Evolutionary conservation across 2,797 vertebrate species (phyloP).

Genomic region (Poeciliopsis gracilis): DNA sequence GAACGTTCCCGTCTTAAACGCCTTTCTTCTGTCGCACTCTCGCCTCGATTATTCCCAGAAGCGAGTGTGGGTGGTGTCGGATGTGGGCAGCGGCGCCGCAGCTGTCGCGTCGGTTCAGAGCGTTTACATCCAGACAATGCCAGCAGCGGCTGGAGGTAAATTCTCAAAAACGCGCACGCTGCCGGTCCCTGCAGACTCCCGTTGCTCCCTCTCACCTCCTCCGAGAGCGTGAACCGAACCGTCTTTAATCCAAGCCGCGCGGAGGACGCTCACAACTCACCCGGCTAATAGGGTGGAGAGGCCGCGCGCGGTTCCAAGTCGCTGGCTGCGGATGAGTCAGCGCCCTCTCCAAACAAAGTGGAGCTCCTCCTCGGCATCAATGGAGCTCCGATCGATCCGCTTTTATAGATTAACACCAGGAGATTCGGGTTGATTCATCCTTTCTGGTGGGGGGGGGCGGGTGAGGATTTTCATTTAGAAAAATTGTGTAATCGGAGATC

Average conservation of each 20-base stretch:
- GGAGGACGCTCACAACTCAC: conserved; percentile 53
- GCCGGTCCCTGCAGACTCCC: conserved; percentile 28
- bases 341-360: conserved; percentile 46
- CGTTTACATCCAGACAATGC: conserved; percentile 41
- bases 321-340: conserved; percentile 63
- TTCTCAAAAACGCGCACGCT: conserved; percentile 39
- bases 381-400: conserved; percentile 53
- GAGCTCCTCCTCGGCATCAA: conserved; percentile 47
- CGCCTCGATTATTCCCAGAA: conserved; percentile 25
- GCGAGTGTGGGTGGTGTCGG: conserved; percentile 23
- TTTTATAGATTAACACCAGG: conserved; percentile 50
- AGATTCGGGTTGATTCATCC: conserved; percentile 4
- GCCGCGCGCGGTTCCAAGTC: conserved; percentile 6
- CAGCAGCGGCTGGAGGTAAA: conserved; percentile 35
- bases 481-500: conserved; percentile 6
- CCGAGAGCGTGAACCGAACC: conserved; percentile 35
- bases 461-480: not conserved
- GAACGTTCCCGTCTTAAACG: not conserved
- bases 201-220: conserved; percentile 28
- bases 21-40: conserved; percentile 2
- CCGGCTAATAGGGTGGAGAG: conserved; percentile 60
- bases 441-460: conserved; percentile 1
- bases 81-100: conserved; percentile 41
- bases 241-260: conserved; percentile 55
- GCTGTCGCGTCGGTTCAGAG: conserved; percentile 35